Base-by-base conservation (phyloP, 2,113 vertebrate species). In the Aleadryas rufinucha region DNA sequence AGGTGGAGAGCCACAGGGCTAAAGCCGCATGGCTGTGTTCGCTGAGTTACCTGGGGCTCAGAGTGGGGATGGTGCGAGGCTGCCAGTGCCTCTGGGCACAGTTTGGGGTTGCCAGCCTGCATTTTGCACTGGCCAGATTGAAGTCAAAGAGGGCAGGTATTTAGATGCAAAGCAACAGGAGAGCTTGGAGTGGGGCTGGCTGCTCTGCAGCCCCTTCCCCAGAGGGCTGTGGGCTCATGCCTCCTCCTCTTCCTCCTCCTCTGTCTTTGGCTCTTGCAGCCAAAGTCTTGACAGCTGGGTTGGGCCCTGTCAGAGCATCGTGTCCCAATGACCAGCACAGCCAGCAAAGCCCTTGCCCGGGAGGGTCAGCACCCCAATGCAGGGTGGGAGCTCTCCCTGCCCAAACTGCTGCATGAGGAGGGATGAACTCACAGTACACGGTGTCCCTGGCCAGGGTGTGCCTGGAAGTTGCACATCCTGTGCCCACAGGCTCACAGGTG, bases 21-120 rank as follows among this genome's bases (percentile, higher is more conserved):
- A 11, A 84, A 72, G 59, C 54, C 18, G 2, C 42, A 1, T 0
- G 11, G 44, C 35, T 1, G 0, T 4, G 0, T 15, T 52, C 79
- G 28, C 65, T 20, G 69, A 61, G 47, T 79, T 66, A 42, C 44
- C 10, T 30, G 68, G 30, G 23, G 3, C 50, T 61, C 2, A 0
- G 33, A 33, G 33, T 5, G 22, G 64, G 27, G 15, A 19, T 39
- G 74, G 27, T 53, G 13, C 0, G 0, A 71, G 61, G 65, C 22
- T 85, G 39, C 11, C 76, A 15, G 24, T 35, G 50, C 57, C 61
- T 54, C 71, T 52, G 74, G 87, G 54, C 56, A 53, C 2, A 0
- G 54, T 71, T 84, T 92, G 61, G 39, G 39, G 14, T 45, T 88
- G 61, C 70, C 90, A 82, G 41, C n/a, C 49, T 75, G 19, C 4